Conservation (phyloP, 2,113 vertebrate species). For the Zosterops lateralis region DNA sequence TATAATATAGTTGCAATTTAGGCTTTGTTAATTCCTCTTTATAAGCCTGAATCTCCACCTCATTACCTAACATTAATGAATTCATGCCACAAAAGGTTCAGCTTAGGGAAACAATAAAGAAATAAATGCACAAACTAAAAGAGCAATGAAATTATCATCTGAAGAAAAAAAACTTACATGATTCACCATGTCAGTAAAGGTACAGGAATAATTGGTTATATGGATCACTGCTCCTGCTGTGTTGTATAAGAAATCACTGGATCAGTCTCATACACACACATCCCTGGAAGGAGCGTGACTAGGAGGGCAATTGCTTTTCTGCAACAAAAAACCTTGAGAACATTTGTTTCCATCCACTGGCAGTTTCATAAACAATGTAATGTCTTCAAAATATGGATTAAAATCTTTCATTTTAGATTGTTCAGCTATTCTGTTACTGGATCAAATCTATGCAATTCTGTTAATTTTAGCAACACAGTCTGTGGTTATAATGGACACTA, state of each 20-base stretch:
- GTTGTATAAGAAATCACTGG: constrained; percentile 48
- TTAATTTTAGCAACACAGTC: neutral
- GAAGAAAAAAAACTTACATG: constrained; percentile 42
- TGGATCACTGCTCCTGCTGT: constrained; percentile 50
- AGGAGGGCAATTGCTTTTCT: constrained; percentile 17
- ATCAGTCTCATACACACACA: constrained; percentile 18
- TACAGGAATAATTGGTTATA: constrained; percentile 59
- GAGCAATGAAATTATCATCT: constrained; percentile 44
- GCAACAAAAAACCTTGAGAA: neutral
- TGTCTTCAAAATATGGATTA: neutral
- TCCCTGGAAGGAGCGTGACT: neutral
- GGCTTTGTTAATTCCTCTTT: constrained; percentile 60
- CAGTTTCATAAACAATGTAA: neutral
- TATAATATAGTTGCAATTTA: constrained; percentile 38
- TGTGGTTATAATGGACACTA: neutral
- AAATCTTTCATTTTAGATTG: neutral
- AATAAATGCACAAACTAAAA: constrained; percentile 39
- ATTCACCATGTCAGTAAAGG: constrained; percentile 45
- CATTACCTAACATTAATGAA: constrained; percentile 69
- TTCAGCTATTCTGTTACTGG: neutral
- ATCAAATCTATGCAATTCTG: neutral
- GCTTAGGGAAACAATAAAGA: constrained; percentile 50
- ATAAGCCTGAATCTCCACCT: constrained; percentile 58
- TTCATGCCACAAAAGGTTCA: constrained; percentile 51
- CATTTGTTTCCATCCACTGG: neutral